A percentile compares a stretch with the other conserved stretches of the same genome.
Evolutionary conservation across 2,888 invertebrate species (phyloP).

Genomic region (Dasysyrphus albostriatus): DNA sequence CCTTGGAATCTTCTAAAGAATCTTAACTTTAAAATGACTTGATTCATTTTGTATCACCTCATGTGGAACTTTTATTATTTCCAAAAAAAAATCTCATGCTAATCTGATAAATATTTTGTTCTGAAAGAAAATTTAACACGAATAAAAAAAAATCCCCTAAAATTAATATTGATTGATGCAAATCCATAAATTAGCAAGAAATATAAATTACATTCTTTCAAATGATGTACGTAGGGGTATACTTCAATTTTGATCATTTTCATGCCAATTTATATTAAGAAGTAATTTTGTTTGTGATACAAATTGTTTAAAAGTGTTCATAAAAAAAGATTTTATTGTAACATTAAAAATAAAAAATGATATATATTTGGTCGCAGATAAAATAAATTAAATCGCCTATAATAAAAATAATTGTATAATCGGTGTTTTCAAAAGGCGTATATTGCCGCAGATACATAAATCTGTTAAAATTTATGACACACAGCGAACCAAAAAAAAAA

Average conservation of each 20-base stretch:
- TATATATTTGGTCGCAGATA: background rate
- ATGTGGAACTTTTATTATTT: constrained; percentile 21
- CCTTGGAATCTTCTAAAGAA: constrained; percentile 39
- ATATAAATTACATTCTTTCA: background rate
- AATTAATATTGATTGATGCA: constrained; percentile 50
- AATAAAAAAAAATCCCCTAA: background rate
- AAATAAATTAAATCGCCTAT: constrained; percentile 1
- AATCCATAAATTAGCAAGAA: constrained; percentile 28
- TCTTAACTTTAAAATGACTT: constrained; percentile 1
- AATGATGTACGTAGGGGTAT: background rate
- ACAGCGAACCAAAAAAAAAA: background rate
- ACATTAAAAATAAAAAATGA: background rate
- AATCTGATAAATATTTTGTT: constrained; percentile 3
- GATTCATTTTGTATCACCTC: constrained; percentile 4
- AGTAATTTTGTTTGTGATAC: too few relatives aligned
- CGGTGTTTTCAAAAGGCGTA: constrained; percentile 19
- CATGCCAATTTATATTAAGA: too few relatives aligned
- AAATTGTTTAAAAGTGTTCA: background rate
- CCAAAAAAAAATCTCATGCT: background rate
- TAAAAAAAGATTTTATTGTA: constrained; percentile 14
- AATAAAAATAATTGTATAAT: constrained; percentile 1
- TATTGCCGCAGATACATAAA: background rate
- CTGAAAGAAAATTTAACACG: too few relatives aligned
- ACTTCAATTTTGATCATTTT: too few relatives aligned
- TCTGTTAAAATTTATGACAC: constrained; percentile 13